phyloP scores from a whole-genome alignment of 1,140 invertebrate genomes.

The Calosoma granatense region DNA sequence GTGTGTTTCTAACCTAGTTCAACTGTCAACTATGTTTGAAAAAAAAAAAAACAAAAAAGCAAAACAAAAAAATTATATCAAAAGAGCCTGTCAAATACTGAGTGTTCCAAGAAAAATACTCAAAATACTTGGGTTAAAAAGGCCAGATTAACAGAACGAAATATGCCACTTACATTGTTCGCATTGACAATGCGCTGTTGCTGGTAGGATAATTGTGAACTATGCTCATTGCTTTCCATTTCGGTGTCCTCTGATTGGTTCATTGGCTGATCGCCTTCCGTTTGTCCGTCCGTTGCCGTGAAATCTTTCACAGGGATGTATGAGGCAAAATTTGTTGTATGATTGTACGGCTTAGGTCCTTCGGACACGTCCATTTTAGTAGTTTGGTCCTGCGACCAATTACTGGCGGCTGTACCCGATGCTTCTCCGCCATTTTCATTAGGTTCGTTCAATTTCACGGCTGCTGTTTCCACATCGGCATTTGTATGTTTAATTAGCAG shows the following conservation, averaged over 20 bases:
- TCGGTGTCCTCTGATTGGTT: background rate
- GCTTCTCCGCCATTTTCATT: background rate
- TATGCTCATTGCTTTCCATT: background rate
- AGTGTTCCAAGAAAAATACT: no score
- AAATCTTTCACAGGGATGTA: conserved; percentile 40
- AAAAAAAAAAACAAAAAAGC: no score
- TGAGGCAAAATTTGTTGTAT: conserved; percentile 39
- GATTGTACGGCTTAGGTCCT: background rate
- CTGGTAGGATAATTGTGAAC: background rate
- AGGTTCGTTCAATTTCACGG: background rate
- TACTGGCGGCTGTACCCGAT: no score
- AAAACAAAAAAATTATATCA: no score
- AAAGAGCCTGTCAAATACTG: no score
- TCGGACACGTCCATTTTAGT: no score
- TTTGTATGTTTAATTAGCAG: conserved; percentile 38
- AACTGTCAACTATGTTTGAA: no score
- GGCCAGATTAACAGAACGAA: no score
- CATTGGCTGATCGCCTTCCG: no score
- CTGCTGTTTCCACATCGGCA: background rate
- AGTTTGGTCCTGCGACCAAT: no score
- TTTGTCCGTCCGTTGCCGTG: conserved; percentile 17
- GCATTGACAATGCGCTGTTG: background rate
- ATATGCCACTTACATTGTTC: background rate
- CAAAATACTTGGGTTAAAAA: no score
- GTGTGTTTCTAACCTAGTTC: no score